phyloP scores from a whole-genome alignment of 2,888 invertebrate species.

The Apoda limacodes region DNA sequence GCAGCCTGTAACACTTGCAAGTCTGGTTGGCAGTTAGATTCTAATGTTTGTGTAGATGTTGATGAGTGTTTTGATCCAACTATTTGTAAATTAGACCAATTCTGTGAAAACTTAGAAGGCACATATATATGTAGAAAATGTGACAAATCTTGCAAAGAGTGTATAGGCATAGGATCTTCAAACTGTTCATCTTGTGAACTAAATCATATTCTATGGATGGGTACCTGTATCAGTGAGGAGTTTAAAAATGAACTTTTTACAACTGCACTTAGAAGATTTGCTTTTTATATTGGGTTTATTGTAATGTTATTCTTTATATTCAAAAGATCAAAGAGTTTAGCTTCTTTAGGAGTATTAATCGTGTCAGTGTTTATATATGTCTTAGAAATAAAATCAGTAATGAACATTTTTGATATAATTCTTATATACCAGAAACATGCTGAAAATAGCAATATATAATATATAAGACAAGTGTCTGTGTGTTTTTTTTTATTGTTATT shows the following conservation, averaged over 20 bases:
- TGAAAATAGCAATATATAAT: not conserved
- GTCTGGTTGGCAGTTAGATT: slow-evolving; percentile 79
- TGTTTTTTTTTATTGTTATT: too few species aligned
- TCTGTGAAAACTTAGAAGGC: slow-evolving; percentile 90
- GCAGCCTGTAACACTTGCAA: slow-evolving; percentile 66
- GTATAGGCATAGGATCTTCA: slow-evolving; percentile 85
- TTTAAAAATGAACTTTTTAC: slow-evolving; percentile 30
- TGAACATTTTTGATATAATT: slow-evolving; percentile 28
- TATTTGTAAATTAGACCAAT: slow-evolving; percentile 74
- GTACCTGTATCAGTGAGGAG: slow-evolving; percentile 38
- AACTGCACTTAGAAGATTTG: slow-evolving; percentile 29
- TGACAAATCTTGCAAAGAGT: slow-evolving; percentile 84
- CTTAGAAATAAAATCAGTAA: slow-evolving; percentile 30
- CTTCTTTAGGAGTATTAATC: slow-evolving; percentile 30
- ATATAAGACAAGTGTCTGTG: not conserved
- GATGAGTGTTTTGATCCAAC: slow-evolving; percentile 79
- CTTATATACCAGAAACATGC: slow-evolving; percentile 12
- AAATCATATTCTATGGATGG: slow-evolving; percentile 33
- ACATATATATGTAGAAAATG: slow-evolving; percentile 83
- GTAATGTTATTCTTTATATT: slow-evolving; percentile 32
- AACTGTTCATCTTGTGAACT: slow-evolving; percentile 84
- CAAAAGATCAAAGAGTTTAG: slow-evolving; percentile 28
- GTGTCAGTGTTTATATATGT: slow-evolving; percentile 37
- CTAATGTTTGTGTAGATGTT: slow-evolving; percentile 82
- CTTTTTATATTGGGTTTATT: slow-evolving; percentile 35